Evolutionary conservation across 2,797 vertebrate genomes (phyloP).

Genomic region (Aythya fuligula): DNA sequence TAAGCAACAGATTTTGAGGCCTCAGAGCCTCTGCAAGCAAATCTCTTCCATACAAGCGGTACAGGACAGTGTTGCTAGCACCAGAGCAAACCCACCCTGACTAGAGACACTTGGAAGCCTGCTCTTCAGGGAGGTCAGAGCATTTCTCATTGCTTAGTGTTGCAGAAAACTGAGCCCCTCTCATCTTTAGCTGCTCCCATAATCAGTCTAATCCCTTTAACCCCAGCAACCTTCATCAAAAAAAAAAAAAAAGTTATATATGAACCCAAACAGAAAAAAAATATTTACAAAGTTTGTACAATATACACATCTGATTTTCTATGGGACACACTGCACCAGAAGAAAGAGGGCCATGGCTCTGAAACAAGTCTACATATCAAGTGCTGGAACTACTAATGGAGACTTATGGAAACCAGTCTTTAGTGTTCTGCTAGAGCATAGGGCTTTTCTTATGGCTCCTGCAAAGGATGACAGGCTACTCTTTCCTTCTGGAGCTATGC

Average conservation of each 20-base stretch:
- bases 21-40: background rate
- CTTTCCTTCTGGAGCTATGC: slow-evolving; percentile 81
- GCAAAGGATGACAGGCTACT: slow-evolving; percentile 75
- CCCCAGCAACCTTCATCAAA: slow-evolving; percentile 87
- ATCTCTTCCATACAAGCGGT: background rate
- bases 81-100: slow-evolving; percentile 44
- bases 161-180: slow-evolving; percentile 86
- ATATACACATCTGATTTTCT: slow-evolving; percentile 87
- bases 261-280: slow-evolving; percentile 80
- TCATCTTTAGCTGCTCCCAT: slow-evolving; percentile 86
- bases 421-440: slow-evolving; percentile 82
- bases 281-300: slow-evolving; percentile 89
- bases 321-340: slow-evolving; percentile 81
- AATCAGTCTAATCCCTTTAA: slow-evolving; percentile 88
- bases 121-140: slow-evolving; percentile 39
- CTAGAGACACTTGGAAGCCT: slow-evolving; percentile 21
- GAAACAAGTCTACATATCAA: slow-evolving; percentile 78
- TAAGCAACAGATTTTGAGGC: slow-evolving; percentile 6
- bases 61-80: slow-evolving; percentile 33
- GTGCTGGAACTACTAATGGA: slow-evolving; percentile 79
- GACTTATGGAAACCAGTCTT: slow-evolving; percentile 75
- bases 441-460: slow-evolving; percentile 77
- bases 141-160: slow-evolving; percentile 74
- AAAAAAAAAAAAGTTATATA: slow-evolving; percentile 77
- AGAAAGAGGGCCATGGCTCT: slow-evolving; percentile 83